phyloP scores from a whole-genome alignment of 2,888 invertebrate species.

The Clistopyga incitator region DNA sequence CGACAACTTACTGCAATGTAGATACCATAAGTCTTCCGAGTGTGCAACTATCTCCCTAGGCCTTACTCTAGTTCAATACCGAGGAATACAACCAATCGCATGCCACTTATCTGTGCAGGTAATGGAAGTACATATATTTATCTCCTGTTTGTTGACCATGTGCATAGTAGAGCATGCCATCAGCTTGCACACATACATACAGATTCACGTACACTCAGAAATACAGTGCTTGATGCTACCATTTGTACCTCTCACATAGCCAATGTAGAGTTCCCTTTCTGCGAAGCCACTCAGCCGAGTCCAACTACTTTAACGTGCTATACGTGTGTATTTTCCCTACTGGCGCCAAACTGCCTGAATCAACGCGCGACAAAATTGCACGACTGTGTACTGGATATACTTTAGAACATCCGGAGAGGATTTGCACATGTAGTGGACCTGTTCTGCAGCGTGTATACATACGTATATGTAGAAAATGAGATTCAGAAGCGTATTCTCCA shows the following conservation, averaged over 20 bases:
- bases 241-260: slow-evolving; percentile 7
- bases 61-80: neutral
- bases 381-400: slow-evolving; percentile 13
- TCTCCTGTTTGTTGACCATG: neutral
- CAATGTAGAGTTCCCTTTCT: slow-evolving; percentile 38
- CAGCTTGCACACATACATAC: neutral
- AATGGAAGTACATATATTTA: slow-evolving; percentile 5
- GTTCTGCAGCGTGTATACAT: neutral
- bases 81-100: neutral
- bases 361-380: slow-evolving; percentile 41
- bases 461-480: slow-evolving; percentile 3
- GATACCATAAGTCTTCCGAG: neutral
- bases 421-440: neutral
- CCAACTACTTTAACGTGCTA: slow-evolving; percentile 48
- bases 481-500: slow-evolving; percentile 12
- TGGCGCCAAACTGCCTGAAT: slow-evolving; percentile 45
- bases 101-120: neutral
- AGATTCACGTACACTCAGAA: neutral
- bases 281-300: slow-evolving; percentile 46
- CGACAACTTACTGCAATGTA: too few relatives aligned
- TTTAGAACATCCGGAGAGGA: neutral
- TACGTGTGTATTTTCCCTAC: slow-evolving; percentile 27
- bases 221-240: neutral
- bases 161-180: slow-evolving; percentile 1
- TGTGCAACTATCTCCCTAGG: neutral